Percentiles rank a stretch among this genome's conserved stretches.
These are phyloP conservation scores for Hippocampus abdominalis DNA, from an alignment of 2,113 vertebrate genomes.

Conservation along the genomic window DNA sequence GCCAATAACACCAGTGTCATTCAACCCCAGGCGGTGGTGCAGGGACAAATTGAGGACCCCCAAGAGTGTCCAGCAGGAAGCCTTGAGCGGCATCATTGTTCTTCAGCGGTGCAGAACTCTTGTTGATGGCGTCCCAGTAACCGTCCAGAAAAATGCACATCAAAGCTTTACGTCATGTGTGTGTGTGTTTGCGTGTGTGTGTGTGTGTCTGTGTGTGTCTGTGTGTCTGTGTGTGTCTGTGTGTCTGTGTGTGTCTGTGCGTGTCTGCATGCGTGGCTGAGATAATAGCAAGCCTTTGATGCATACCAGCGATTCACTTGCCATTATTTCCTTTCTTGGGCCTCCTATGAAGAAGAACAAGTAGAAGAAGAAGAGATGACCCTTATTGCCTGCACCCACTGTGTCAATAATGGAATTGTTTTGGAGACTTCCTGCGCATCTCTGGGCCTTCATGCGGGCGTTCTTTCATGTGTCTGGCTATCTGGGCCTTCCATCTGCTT, in stretches of 20 bases:
- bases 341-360: conserved; percentile 56
- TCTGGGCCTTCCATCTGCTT: conserved; percentile 10
- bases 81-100: background rate
- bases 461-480: conserved; percentile 69
- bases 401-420: conserved; percentile 69
- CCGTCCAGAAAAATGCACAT: conserved; percentile 56
- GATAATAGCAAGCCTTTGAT: conserved; percentile 71
- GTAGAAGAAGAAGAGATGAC: conserved; percentile 49
- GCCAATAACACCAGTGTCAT: background rate
- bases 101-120: background rate
- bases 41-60: background rate
- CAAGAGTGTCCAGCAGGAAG: background rate
- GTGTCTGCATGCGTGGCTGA: conserved; percentile 28
- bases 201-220: background rate
- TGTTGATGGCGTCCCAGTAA: conserved; percentile 12
- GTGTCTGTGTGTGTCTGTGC: conserved; percentile 25
- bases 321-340: conserved; percentile 49
- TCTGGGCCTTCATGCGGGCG: conserved; percentile 73
- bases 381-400: conserved; percentile 70
- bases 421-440: conserved; percentile 66
- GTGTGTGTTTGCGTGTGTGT: background rate
- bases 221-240: conserved; percentile 31
- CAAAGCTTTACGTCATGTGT: conserved; percentile 37
- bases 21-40: background rate
- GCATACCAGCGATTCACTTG: conserved; percentile 54